Evolutionary conservation across 2,113 vertebrate genomes (phyloP), one percentile per base, ranked within the genome.

Genomic region (Puma concolor): DNA sequence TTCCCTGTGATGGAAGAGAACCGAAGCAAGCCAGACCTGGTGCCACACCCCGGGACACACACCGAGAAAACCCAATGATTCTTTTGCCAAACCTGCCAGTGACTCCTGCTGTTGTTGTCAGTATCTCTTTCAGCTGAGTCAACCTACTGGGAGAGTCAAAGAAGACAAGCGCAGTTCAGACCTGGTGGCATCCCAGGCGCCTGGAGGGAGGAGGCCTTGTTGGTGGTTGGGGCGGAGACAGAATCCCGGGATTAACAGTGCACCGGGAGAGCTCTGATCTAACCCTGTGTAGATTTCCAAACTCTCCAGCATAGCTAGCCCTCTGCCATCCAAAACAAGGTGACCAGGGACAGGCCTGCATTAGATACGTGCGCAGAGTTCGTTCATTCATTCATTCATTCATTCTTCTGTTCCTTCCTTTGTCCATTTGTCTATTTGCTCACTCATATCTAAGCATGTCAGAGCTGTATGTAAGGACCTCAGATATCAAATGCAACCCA

Each of bases 111-210:
- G 38, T 64, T 72, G 69, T 27, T 96, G 94, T 90, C 87, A 60
- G 97, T 88, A 7, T 85, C 91, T 79, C 91, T 97, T 88, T 91
- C 92, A 92, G 95, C 71, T 98, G 96, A 98, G 97, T 97, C 97
- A 97, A 88, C 2, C 0, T 33, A 44, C 19, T 33, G 67, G 83
- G 83, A 97, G 85, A 88, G 96, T 84, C 88, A 12, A 25, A 33
- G 41, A 27, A 33, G 64, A 81, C 85, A n/a, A 60, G 52, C 13
- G 25, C 83, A 38, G 13, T 29, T 92, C 23, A 63, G 84, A 48
- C 33, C 79, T 60, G 29, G 63, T 76, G 63, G 41, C 74, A 94
- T 72, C 54, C 0, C 0, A 77, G 93, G 31, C 16, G 15, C 52
- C 81, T 36, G 23, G 13, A 83, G 80, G 80, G 91, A 88, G 60